Evolutionary conservation across 2,888 invertebrate genomes (phyloP), one percentile per base, ranked within the genome.

Genomic region (Drosophila prolongata): DNA sequence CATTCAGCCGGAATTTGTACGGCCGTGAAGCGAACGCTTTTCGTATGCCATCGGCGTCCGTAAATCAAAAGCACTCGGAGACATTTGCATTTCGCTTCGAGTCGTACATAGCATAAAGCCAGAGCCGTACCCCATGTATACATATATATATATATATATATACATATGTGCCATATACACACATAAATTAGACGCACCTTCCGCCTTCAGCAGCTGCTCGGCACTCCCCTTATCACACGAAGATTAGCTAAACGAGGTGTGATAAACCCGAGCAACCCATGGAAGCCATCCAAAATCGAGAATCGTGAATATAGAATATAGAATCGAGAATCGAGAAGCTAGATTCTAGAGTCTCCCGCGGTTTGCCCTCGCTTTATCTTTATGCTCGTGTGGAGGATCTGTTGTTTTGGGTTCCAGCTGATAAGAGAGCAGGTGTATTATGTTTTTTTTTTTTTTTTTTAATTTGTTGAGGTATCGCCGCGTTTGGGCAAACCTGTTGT

Each of bases 1-100:
- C 35, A 57, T 44, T 14, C 69, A 34, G 35, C 64, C 76, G 81
- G 74, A 87, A 79, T 86, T 84, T 86, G 85, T 86, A 86, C 79
- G 80, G 64, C 54, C 64, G 55, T 27, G 8, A 38, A 19, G 35
- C 24, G 19, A 35, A 34, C 27, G 44, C 55, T 47, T 65, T 85
- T 79, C 65, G 79, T 76, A 85, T 87, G 77, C 81, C 79, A 55
- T 38, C 49, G 72, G 72, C 80, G 78, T 79, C 24, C 73, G 77
- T 81, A 81, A 82, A 86, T 80, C 64, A 80, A 61, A 57, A 61
- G 55, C 65, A 62, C 64, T 42, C 27, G 42, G 62, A 49, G 62
- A 49, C 67, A 85, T 85, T 86, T 86, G 82, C 86, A 82, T 79
- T 81, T 44, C 14, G n/a, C 37, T n/a, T 14, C n/a, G 46, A 40